phyloP scores from a whole-genome alignment of 2,888 invertebrate species.

The Boloria selene region DNA sequence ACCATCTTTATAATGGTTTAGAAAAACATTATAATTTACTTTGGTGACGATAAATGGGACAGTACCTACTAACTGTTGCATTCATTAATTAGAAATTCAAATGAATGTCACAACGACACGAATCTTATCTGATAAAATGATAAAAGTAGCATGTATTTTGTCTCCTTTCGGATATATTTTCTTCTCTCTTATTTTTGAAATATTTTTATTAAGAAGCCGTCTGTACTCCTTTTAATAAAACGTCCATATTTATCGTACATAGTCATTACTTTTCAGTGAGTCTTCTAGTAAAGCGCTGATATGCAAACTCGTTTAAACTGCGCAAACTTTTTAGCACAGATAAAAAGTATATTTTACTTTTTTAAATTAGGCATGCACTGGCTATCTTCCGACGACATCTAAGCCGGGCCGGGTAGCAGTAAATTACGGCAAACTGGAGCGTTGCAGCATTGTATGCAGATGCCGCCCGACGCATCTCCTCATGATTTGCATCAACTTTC shows the following conservation, averaged over 20 bases:
- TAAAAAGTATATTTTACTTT: conserved; percentile 42
- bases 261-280: too few species aligned
- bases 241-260: too few species aligned
- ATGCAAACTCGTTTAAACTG: conserved; percentile 10
- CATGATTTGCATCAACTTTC: conserved; percentile 73
- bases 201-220: neutral
- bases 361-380: conserved; percentile 71
- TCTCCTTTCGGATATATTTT: conserved; percentile 7
- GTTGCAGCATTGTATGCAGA: conserved; percentile 78
- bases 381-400: conserved; percentile 77
- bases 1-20: conserved; percentile 6
- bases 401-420: conserved; percentile 63
- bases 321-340: conserved; percentile 19
- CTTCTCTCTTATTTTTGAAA: neutral
- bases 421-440: conserved; percentile 76
- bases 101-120: conserved; percentile 3
- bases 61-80: conserved; percentile 6
- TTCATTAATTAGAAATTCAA: conserved; percentile 5
- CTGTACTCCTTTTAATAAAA: neutral
- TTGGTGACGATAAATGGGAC: conserved; percentile 13
- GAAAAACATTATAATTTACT: conserved; percentile 18
- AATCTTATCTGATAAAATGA: conserved; percentile 14
- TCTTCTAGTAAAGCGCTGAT: neutral
- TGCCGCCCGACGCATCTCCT: conserved; percentile 55
- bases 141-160: conserved; percentile 13